Conservation (phyloP, 2,113 vertebrate species). For the Hippolais icterina region DNA sequence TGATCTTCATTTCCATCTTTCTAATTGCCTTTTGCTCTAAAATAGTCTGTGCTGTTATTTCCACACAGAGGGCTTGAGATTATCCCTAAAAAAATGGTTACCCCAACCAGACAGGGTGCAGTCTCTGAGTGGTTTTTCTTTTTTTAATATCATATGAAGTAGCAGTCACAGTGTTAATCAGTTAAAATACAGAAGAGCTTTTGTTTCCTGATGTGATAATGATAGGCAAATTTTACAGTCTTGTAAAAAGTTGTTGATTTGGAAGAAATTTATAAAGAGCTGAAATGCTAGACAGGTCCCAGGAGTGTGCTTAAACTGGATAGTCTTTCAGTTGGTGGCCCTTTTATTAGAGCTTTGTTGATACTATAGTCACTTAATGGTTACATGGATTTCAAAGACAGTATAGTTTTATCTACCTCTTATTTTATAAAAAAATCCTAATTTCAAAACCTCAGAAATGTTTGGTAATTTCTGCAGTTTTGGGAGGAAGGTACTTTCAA, state of each 20-base stretch:
- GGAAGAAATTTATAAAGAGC: background rate
- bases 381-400: background rate
- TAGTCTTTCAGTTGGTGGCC: background rate
- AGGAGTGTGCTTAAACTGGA: background rate
- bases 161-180: background rate
- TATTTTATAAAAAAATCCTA: background rate
- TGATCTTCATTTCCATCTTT: background rate
- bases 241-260: conserved; percentile 5
- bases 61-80: background rate
- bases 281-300: background rate
- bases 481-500: background rate
- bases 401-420: background rate
- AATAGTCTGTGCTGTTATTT: background rate
- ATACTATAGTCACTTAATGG: background rate
- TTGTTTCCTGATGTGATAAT: background rate
- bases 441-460: background rate
- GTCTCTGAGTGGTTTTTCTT: background rate
- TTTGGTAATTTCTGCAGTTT: background rate
- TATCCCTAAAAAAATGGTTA: background rate
- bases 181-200: background rate
- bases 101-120: background rate
- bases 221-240: background rate
- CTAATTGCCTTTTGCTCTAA: background rate
- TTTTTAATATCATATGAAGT: background rate
- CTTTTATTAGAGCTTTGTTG: background rate